Evolutionary conservation across 2,113 vertebrate species (phyloP), one percentile per base, ranked within the genome.

Genomic region (Neogale vison): DNA sequence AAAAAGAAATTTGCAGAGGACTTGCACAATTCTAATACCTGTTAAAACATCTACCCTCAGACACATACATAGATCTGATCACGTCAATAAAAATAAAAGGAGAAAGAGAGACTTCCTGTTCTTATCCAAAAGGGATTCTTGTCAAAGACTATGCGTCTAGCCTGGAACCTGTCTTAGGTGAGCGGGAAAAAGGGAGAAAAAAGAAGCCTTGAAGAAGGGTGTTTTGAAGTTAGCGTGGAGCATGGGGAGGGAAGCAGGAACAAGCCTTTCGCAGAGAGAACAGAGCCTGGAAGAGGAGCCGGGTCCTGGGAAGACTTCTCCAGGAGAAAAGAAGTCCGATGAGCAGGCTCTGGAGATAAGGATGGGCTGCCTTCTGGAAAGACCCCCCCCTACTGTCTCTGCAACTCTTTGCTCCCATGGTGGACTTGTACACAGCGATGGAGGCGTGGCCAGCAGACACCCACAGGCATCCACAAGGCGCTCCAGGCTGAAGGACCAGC

Each of bases 381-480:
- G n/a, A 52, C 8, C 26, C 67, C 26, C 67, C 77, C 2, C 47
- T 69, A 29, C 23, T 7, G 3, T 14, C 47, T 67, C 29, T 55
- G 24, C 13, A 65, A 23, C 20, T 14, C 24, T 92, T 83, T 72
- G 17, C 45, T 84, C 39, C 50, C 61, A 80, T 11, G 20, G 31
- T 29, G 14, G 45, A 47, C 18, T 6, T 20, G 10, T 11, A 17
- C 57, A 59, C 7, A 39, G 47, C 47, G 67, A 26, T 7, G 18
- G 23, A 50, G 21, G 4, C 0, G 11, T 50, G 15, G 20, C 26
- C 4, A 21, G 36, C 13, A 92, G 39, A 20, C 36, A 6, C 47
- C 5, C 6, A 1, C 1, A 15, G 2, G 14, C 42, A 15, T 21
- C 3, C 0, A 90, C 11, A 42, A 42, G 45, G 20, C 14, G 13